phyloP scores from a whole-genome alignment of 2,888 invertebrate species.

The Dasypolia templi region DNA sequence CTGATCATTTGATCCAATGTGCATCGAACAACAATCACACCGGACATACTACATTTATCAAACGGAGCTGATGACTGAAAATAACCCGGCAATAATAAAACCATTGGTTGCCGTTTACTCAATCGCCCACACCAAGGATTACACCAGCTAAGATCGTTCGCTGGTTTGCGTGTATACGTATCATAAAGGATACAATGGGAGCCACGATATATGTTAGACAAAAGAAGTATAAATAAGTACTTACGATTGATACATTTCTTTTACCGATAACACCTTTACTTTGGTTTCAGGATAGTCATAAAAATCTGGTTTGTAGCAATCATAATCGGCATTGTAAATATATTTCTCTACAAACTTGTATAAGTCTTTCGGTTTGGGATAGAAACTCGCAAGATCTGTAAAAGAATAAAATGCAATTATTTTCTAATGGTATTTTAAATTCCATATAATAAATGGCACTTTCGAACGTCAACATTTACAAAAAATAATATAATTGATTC shows the following conservation, averaged over 20 bases:
- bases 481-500: no score
- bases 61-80: not conserved
- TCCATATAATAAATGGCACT: no score
- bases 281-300: constrained; percentile 30
- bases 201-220: not conserved
- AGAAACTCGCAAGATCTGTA: constrained; percentile 48
- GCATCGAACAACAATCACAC: no score
- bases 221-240: constrained; percentile 17
- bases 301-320: constrained; percentile 25
- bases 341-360: not conserved
- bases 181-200: not conserved
- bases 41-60: no score
- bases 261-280: constrained; percentile 30
- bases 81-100: not conserved
- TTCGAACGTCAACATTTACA: no score
- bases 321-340: constrained; percentile 39
- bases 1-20: no score
- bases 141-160: not conserved
- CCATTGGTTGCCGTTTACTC: not conserved
- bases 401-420: not conserved
- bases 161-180: not conserved
- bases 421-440: not conserved
- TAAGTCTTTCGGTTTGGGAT: constrained; percentile 49
- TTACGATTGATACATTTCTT: constrained; percentile 34
- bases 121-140: not conserved